Evolutionary conservation across 1,140 invertebrate genomes (phyloP), one percentile per base, ranked within the genome.

Genomic region (Papilio polyxenes): DNA sequence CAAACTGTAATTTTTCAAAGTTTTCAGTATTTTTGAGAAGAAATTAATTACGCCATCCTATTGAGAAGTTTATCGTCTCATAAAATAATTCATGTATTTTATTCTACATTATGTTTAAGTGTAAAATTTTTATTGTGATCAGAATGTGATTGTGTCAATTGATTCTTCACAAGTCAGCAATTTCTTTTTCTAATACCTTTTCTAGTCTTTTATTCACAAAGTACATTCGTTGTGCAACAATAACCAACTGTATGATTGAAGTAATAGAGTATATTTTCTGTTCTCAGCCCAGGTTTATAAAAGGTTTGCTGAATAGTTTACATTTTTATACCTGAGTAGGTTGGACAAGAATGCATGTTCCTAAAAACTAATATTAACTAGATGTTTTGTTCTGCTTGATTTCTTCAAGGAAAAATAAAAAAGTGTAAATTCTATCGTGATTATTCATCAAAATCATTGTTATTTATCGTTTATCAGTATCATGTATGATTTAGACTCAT

Each of bases 231-330:
- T 31, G 20, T 23, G 8, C 2, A 65, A 15, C 62, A 31, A 31
- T 65, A 65, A 31, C 4, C 23, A 31, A 65, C 23, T 65, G 23
- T 65, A 31, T 65, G 10, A n/a, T 13, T 65, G 31, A 6, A 0
- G 9, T 3, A 9, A 65, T 65, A 65, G 23, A 65, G 62, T 31
- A 65, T 65, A 65, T 65, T 65, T 65, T 65, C 20, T 65, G 23
- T 65, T 65, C 23, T 31, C 23, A 31, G 23, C 23, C 2, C 23
- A 11, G 10, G 0, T 65, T 5, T 31, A 13, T 65, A 31, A 65
- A 65, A 65, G 62, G 62, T 10, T 65, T 65, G 4, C 31, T 65
- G 62, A 65, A 65, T 65, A 65, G 62, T 65, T 65, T 13, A 65
- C 20, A 31, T 31, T 31, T 65, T 65, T 65, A 59, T 59, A 65